A percentile compares a stretch with the other conserved stretches of the same genome.
Conservation (phyloP, 1,140 invertebrate species). For the Drosophila arawakana region DNA sequence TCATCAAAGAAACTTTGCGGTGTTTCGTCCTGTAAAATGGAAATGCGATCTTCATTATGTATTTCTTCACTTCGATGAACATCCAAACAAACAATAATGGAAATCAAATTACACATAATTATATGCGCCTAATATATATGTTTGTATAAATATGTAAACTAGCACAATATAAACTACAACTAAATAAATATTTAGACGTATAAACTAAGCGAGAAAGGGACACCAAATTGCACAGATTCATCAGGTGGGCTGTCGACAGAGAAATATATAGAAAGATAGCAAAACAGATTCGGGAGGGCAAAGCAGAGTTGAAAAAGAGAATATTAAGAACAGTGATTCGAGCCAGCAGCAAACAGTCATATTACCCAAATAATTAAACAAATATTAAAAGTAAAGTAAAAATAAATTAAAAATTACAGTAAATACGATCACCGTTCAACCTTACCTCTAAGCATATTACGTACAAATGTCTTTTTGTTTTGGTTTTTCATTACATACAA, state of each 20-base stretch:
- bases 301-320: conserved; percentile 32
- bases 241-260: conserved; percentile 14
- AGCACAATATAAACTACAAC: background rate
- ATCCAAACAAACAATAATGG: conserved; percentile 25
- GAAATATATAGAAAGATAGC: background rate
- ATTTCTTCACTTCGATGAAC: conserved; percentile 39
- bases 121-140: background rate
- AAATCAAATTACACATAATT: conserved; percentile 15
- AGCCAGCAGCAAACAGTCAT: conserved; percentile 42
- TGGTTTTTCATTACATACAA: conserved; percentile 53
- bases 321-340: conserved; percentile 38
- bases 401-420: conserved; percentile 25
- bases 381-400: conserved; percentile 2
- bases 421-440: conserved; percentile 52
- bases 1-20: conserved; percentile 99
- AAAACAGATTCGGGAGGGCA: conserved; percentile 4
- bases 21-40: conserved; percentile 97
- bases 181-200: background rate
- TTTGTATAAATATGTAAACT: background rate
- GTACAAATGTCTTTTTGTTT: conserved; percentile 32
- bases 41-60: conserved; percentile 66
- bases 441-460: conserved; percentile 60
- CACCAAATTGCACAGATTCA: conserved; percentile 17
- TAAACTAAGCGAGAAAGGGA: conserved; percentile 12
- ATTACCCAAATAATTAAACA: conserved; percentile 48